phyloP scores from a whole-genome alignment of 2,888 invertebrate genomes.

The Diabrotica balteata region DNA sequence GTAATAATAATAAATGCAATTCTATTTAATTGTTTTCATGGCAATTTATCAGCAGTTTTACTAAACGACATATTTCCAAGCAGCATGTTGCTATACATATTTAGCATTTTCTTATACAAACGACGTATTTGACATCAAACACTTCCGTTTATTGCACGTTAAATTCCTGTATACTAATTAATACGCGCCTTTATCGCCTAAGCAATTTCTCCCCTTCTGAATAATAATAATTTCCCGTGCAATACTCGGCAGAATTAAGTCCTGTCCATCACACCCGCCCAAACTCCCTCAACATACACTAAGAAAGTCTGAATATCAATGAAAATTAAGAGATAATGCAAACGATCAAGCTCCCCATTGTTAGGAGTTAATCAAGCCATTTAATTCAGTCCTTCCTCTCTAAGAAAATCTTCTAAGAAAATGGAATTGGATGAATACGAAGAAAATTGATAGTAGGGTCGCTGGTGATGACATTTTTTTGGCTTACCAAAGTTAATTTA shows the following conservation, averaged over 20 bases:
- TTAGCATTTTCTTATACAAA: too few species aligned
- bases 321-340: slow-evolving; percentile 42
- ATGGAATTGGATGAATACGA: slow-evolving; percentile 41
- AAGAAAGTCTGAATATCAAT: slow-evolving; percentile 34
- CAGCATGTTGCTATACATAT: too few species aligned
- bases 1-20: too few species aligned
- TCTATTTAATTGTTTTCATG: too few species aligned
- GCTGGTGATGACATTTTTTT: too few species aligned
- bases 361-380: slow-evolving; percentile 45
- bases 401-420: slow-evolving; percentile 35
- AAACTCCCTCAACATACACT: slow-evolving; percentile 11
- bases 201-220: slow-evolving; percentile 7
- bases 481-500: too few species aligned
- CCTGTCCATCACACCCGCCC: slow-evolving; percentile 16
- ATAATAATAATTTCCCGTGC: slow-evolving; percentile 21
- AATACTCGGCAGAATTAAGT: slow-evolving; percentile 17
- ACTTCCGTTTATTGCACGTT: too few species aligned
- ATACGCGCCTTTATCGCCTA: slow-evolving; percentile 2
- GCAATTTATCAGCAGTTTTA: too few species aligned
- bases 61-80: too few species aligned
- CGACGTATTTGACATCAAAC: too few species aligned
- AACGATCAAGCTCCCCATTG: slow-evolving; percentile 38
- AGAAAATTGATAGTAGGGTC: slow-evolving; percentile 19
- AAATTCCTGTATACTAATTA: not conserved
- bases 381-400: slow-evolving; percentile 40